A percentile compares a stretch with the other conserved stretches of the same genome.
Evolutionary conservation across 1,140 invertebrate species (phyloP).

Genomic region (Delia radicum): DNA sequence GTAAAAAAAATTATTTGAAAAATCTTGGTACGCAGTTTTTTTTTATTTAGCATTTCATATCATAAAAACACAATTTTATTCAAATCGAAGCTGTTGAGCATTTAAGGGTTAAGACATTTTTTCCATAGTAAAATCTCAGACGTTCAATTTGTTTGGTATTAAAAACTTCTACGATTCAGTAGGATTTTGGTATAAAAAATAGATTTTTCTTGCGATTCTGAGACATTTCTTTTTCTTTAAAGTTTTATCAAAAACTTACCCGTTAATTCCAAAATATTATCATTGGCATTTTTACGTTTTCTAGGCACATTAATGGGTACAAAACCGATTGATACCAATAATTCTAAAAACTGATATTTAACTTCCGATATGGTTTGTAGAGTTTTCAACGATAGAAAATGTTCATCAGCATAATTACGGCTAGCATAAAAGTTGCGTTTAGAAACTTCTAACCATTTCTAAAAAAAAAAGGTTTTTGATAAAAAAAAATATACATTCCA

Average conservation of each 20-base stretch:
- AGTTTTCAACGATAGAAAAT: slow-evolving; percentile 74
- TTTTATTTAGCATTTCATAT: too few relatives aligned
- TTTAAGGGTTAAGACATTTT: too few relatives aligned
- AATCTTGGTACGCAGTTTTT: too few relatives aligned
- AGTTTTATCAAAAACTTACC: too few relatives aligned
- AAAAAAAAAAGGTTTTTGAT: slow-evolving; percentile 34
- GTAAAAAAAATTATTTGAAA: too few relatives aligned
- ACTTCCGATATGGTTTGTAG: slow-evolving; percentile 74
- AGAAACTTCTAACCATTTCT: slow-evolving; percentile 73
- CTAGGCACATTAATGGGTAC: slow-evolving; percentile 63
- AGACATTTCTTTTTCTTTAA: not conserved
- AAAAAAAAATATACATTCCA: too few relatives aligned
- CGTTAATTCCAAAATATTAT: slow-evolving; percentile 69
- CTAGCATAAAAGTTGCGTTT: slow-evolving; percentile 64
- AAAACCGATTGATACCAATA: slow-evolving; percentile 81
- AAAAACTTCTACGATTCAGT: too few relatives aligned
- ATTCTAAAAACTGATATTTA: slow-evolving; percentile 79
- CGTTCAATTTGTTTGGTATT: too few relatives aligned
- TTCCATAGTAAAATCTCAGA: too few relatives aligned
- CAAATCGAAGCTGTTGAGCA: too few relatives aligned
- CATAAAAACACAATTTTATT: too few relatives aligned
- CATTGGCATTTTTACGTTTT: slow-evolving; percentile 62
- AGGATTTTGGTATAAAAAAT: too few relatives aligned
- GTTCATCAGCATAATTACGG: slow-evolving; percentile 68
- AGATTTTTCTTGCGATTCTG: not conserved